A percentile compares a stretch with the other conserved stretches of the same genome.
phyloP scores from a whole-genome alignment of 2,797 vertebrate species.

The Cygnus olor region DNA sequence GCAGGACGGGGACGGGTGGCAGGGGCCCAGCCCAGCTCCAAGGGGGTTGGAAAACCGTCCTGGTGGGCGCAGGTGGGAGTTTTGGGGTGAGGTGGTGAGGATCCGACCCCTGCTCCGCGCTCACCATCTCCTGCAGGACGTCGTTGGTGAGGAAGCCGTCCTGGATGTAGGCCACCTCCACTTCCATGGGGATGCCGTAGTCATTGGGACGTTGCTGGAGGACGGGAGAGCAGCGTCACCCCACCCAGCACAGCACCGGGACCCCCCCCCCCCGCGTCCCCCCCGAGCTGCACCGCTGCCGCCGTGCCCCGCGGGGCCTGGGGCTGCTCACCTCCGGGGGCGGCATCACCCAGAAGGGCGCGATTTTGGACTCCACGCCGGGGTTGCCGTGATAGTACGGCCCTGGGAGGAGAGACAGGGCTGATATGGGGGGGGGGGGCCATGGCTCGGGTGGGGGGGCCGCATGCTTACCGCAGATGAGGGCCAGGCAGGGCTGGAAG shows the following conservation, averaged over 20 bases:
- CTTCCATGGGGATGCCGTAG: slow-evolving; percentile 95
- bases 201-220: slow-evolving; percentile 92
- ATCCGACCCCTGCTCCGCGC: neutral
- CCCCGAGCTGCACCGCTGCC: too few species aligned
- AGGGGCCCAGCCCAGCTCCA: fast-evolving
- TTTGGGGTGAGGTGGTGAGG: neutral
- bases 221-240: neutral
- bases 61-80: fast-evolving
- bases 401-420: slow-evolving; percentile 72
- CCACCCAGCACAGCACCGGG: neutral
- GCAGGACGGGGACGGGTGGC: fast-evolving
- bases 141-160: slow-evolving; percentile 97
- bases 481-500: slow-evolving; percentile 95
- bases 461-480: slow-evolving; percentile 88
- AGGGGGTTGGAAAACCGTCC: fast-evolving
- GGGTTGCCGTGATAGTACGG: slow-evolving; percentile 93
- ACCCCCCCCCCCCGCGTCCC: neutral
- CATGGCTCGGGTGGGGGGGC: neutral
- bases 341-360: slow-evolving; percentile 95
- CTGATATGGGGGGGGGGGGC: fast-evolving
- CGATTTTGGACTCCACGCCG: slow-evolving; percentile 90
- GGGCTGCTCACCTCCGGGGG: slow-evolving; percentile 84
- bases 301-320: fast-evolving
- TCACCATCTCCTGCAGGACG: slow-evolving; percentile 96
- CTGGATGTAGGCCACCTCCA: slow-evolving; percentile 95